Percentiles rank a stretch among this genome's conserved stretches.
Evolutionary conservation across 2,888 invertebrate genomes (phyloP).

Genomic region (Stenolophus ochropezus): DNA sequence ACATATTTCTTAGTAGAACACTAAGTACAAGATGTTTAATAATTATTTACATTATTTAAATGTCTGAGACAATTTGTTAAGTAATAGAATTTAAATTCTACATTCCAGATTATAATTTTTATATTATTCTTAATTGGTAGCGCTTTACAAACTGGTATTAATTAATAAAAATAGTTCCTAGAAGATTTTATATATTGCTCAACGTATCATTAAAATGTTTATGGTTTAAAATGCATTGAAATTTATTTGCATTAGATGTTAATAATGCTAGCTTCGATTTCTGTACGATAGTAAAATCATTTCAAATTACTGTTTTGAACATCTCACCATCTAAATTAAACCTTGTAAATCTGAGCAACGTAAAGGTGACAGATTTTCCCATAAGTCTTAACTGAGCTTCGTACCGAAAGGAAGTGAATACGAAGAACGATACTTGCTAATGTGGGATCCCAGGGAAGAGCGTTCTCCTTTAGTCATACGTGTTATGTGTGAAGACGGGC

Average conservation of each 20-base stretch:
- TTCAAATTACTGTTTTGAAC: too few species aligned
- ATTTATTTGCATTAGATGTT: too few species aligned
- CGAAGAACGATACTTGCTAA: conserved; percentile 28
- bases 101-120: conserved; percentile 12
- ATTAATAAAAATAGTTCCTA: neutral
- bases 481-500: conserved; percentile 15
- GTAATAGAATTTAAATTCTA: conserved; percentile 19
- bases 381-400: too few species aligned
- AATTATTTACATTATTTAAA: conserved; percentile 44
- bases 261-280: too few species aligned
- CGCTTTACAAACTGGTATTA: neutral
- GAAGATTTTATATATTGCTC: neutral
- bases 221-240: too few species aligned
- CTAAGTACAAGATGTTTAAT: conserved; percentile 7
- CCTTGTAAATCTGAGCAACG: too few species aligned
- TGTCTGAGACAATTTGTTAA: conserved; percentile 2
- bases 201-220: neutral
- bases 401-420: conserved; percentile 10
- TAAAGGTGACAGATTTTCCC: too few species aligned
- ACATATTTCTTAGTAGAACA: conserved; percentile 21
- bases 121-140: neutral
- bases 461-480: conserved; percentile 36
- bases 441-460: conserved; percentile 9
- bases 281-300: too few species aligned
- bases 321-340: too few species aligned